Conservation (phyloP, 2,888 invertebrate species). For the Atethmia centrago region DNA sequence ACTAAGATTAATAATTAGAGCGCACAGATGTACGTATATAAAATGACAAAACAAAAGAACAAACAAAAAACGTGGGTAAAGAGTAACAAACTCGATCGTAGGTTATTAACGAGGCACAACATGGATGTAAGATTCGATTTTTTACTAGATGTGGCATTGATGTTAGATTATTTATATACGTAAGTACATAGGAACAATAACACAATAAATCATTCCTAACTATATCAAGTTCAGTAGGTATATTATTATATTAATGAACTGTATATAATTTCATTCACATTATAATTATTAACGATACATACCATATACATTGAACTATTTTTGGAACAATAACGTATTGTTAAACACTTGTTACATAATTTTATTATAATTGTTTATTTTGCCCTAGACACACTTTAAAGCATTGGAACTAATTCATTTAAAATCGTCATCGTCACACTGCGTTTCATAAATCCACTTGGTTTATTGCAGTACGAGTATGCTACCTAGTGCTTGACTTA, state of each 20-base stretch:
- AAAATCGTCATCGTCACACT: neutral
- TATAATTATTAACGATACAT: slow-evolving; percentile 10
- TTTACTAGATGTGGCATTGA: too few species aligned
- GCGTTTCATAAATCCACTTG: neutral
- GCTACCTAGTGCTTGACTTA: too few species aligned
- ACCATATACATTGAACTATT: slow-evolving; percentile 30
- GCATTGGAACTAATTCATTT: neutral
- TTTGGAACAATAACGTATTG: slow-evolving; percentile 61
- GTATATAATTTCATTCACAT: slow-evolving; percentile 40
- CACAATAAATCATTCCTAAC: slow-evolving; percentile 38
- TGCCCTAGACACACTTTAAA: slow-evolving; percentile 50
- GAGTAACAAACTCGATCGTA: too few species aligned
- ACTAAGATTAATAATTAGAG: too few species aligned
- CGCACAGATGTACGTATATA: too few species aligned
- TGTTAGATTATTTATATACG: slow-evolving; percentile 27
- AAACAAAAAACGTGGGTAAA: too few species aligned
- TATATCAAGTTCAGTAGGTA: slow-evolving; percentile 42
- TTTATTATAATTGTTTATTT: slow-evolving; percentile 41
- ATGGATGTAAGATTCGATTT: too few species aligned
- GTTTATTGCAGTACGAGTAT: too few species aligned
- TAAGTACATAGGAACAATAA: slow-evolving; percentile 35
- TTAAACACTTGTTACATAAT: slow-evolving; percentile 53
- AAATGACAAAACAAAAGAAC: too few species aligned
- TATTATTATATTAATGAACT: slow-evolving; percentile 6
- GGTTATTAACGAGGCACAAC: too few species aligned